Evolutionary conservation across 2,113 vertebrate genomes (phyloP), one percentile per base, ranked within the genome.

Genomic region (Menidia beryllina): DNA sequence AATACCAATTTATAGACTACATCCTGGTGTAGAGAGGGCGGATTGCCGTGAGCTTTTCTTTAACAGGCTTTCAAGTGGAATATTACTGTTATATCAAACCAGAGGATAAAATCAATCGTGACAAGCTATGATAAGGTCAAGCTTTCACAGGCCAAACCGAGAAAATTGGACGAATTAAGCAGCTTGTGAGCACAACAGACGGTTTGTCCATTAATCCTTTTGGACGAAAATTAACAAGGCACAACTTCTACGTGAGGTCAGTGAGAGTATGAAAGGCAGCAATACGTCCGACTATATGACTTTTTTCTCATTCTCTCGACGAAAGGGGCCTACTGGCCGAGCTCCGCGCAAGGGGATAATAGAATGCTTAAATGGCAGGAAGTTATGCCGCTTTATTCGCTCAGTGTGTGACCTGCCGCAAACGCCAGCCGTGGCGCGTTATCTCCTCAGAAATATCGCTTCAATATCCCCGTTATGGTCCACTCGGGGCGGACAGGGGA

Each of bases 381-480:
- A 66, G 73, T 81, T 83, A 5, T 21, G n/a, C 11, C 26, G 20
- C 7, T 63, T 57, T 7, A 15, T n/a, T 25, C 19, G 3, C 13
- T 57, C 36, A 7, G 21, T 14, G 24, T 20, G 26, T 52, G 47
- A 58, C 45, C 51, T 45, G 56, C 48, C 1, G n/a, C 43, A 41
- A 34, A 55, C 69, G 60, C 17, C 72, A 39, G 58, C 51, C 3
- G 7, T 1, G 3, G 48, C 9, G 36, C 23, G 23, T 48, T 52
- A 39, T 38, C 43, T 59, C 64, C 3, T 47, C 41, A 79, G 75
- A 86, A 70, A 80, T 68, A 80, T 75, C 64, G 66, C 61, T 73
- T 82, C 72, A 77, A 86, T 75, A 77, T 70, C 17, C 38, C 52
- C 10, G 13, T 49, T 70, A 45, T 62, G 56, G n/a, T 71, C 38